Evolutionary conservation across 2,888 invertebrate species (phyloP), one percentile per base, ranked within the genome.

Genomic region (Lasioglossum pauxillum): DNA sequence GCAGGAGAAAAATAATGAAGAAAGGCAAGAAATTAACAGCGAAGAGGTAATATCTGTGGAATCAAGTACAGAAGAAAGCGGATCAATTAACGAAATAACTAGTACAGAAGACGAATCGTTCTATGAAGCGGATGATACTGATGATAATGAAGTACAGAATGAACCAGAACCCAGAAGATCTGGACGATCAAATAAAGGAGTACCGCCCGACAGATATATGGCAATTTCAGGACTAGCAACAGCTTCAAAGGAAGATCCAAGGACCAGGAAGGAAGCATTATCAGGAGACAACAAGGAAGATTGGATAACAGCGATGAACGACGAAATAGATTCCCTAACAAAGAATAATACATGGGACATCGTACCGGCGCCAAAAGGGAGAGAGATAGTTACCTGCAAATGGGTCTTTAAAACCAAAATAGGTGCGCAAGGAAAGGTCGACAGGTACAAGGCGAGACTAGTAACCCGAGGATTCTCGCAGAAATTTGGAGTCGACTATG

Each of bases 321-420:
- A 78, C 3, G 78, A 71, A 53, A 27, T 53, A 5, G 1, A 69
- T 2, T 78, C 41, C 2, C 19, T 78, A 4, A 19, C 14, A 8
- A 0, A 12, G 0, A 78, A 78, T 14, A 12, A 35, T 16, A 46
- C 76, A 3, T 77, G 76, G 67, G 46, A 67, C 1, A 67, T 77
- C 1, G 23, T 31, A 14, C 7, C 64, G 0, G 3, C 0, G 2
- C 64, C 76, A 44, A 76, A 64, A 12, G 76, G n/a, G 1, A 31
- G 27, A 12, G 60, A 44, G 0, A 5, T 44, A 0, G 31, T 75
- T 2, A 14, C 35, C 4, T 57, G 38, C 5, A 75, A 57, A 10
- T 75, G 74, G 38, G 76, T 76, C 31, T 75, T 57, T 16, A 77
- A 49, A 2, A 46, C 14, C 14, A 69, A 77, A 14, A 12, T 7